Percentiles rank a stretch among this genome's conserved stretches.
Conservation (phyloP, 2,888 invertebrate species). For the Gasteruption jaculator region DNA sequence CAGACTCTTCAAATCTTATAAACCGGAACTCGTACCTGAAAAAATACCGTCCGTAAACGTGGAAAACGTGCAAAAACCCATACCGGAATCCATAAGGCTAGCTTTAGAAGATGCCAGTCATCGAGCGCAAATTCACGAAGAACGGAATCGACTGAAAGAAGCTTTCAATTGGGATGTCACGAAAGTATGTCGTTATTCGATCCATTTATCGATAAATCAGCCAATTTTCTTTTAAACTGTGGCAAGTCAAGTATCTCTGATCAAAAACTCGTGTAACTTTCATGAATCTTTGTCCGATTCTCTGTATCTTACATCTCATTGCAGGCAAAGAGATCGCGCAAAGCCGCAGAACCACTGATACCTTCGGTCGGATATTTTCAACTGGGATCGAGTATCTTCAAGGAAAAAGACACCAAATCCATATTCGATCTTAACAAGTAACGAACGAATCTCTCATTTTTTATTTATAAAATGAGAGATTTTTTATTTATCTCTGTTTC, state of each 20-base stretch:
- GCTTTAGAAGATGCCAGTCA: slow-evolving; percentile 37
- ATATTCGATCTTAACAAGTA: slow-evolving; percentile 42
- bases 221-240: too few species aligned
- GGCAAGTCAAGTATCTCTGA: too few species aligned
- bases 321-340: slow-evolving; percentile 18
- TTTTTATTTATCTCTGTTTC: too few species aligned
- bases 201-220: too few species aligned
- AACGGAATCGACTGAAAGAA: slow-evolving; percentile 8
- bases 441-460: slow-evolving; percentile 3
- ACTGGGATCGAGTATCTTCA: slow-evolving; percentile 39
- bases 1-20: slow-evolving; percentile 47
- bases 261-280: too few species aligned
- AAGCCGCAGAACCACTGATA: slow-evolving; percentile 27
- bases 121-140: slow-evolving; percentile 25
- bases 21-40: slow-evolving; percentile 47
- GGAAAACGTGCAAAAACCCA: slow-evolving; percentile 43
- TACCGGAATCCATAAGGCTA: slow-evolving; percentile 34
- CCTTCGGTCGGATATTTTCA: slow-evolving; percentile 43
- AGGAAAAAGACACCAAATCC: slow-evolving; percentile 33
- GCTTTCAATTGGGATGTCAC: slow-evolving; percentile 33
- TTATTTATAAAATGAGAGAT: neutral
- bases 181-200: slow-evolving; percentile 18
- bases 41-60: slow-evolving; percentile 40
- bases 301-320: too few species aligned
- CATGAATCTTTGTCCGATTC: too few species aligned